Conservation (phyloP, 2,113 vertebrate genomes). For the Acinonyx jubatus region DNA sequence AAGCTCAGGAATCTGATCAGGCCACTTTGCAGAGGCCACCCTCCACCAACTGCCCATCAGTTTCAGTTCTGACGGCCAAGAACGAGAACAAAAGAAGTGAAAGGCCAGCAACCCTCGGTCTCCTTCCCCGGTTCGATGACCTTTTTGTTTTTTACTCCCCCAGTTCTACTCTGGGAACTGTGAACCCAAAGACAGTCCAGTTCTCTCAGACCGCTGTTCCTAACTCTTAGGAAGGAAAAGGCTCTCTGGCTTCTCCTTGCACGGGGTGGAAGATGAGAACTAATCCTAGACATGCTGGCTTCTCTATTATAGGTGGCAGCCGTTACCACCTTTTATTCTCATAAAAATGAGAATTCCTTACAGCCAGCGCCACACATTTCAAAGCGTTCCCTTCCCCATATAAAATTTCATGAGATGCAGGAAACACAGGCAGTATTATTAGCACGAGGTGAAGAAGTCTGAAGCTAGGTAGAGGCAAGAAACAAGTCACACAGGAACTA, state of each 20-base stretch:
- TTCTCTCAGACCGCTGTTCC: background rate
- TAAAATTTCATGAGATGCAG: background rate
- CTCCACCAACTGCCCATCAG: constrained; percentile 34
- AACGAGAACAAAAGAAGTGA: constrained; percentile 63
- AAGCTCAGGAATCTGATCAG: constrained; percentile 69
- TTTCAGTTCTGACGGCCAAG: constrained; percentile 44
- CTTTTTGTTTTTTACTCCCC: constrained; percentile 39
- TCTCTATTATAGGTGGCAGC: background rate
- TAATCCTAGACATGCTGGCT: background rate
- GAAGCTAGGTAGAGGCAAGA: background rate
- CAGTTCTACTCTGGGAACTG: constrained; percentile 11
- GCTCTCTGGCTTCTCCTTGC: background rate
- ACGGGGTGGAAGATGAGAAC: background rate
- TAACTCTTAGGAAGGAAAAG: background rate
- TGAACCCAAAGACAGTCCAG: background rate
- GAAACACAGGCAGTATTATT: background rate
- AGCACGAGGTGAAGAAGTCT: background rate
- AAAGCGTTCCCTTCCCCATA: background rate
- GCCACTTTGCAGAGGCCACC: constrained; percentile 31
- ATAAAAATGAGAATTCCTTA: background rate
- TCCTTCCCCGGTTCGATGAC: background rate
- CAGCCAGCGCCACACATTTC: background rate
- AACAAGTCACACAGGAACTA: background rate
- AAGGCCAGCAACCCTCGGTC: constrained; percentile 47
- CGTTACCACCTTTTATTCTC: background rate